These are phyloP conservation scores for Pachycephus smyrnensis DNA, from an alignment of 2,888 invertebrate genomes.

Conservation along the genomic window DNA sequence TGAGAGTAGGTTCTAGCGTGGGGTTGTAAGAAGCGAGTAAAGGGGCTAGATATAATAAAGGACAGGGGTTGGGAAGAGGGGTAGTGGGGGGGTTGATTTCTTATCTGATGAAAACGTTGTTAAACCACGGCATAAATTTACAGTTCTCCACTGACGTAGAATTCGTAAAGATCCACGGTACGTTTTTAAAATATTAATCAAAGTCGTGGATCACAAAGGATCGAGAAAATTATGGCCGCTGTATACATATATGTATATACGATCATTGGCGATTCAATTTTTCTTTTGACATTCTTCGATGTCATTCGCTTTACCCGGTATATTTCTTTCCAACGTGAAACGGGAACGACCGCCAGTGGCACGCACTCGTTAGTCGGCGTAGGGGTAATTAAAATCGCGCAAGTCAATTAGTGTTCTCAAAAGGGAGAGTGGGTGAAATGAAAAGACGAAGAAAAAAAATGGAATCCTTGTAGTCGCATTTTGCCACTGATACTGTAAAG, in stretches of 20 bases:
- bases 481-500: background rate
- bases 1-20: background rate
- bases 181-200: no score
- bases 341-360: no score
- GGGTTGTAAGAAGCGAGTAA: slow-evolving; percentile 1
- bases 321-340: no score
- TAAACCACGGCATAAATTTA: slow-evolving; percentile 34
- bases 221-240: no score
- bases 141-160: slow-evolving; percentile 29
- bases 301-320: no score
- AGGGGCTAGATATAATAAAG: slow-evolving; percentile 20
- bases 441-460: background rate
- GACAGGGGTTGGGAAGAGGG: slow-evolving; percentile 16
- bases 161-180: background rate
- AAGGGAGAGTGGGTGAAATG: background rate
- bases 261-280: no score
- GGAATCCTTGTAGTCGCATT: background rate
- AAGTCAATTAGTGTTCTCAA: background rate
- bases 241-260: no score
- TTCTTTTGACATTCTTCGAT: no score
- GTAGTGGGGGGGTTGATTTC: slow-evolving; percentile 24
- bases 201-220: no score
- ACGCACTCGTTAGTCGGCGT: no score
- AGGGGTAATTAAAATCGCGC: no score
- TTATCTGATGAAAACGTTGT: slow-evolving; percentile 37